These are phyloP conservation scores for Tipula helvola DNA, from an alignment of 2,888 invertebrate genomes.

Conservation along the genomic window DNA sequence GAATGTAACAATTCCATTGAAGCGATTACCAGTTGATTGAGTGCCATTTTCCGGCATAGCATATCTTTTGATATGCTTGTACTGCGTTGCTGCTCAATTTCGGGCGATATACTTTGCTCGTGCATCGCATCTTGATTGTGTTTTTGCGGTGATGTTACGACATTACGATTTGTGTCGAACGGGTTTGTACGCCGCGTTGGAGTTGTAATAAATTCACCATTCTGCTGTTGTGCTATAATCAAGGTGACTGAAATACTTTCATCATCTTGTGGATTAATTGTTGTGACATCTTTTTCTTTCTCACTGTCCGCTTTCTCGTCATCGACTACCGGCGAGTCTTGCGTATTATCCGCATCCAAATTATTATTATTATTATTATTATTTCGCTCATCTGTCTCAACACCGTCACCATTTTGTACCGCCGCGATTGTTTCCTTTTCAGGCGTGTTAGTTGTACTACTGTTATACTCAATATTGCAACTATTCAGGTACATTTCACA, in stretches of 20 bases:
- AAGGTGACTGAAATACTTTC: constrained; percentile 35
- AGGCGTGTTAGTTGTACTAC: neutral
- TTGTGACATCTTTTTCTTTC: constrained; percentile 20
- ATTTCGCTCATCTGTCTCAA: constrained; percentile 26
- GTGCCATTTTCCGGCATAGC: constrained; percentile 71
- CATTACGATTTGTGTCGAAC: constrained; percentile 31
- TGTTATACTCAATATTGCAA: constrained; percentile 29
- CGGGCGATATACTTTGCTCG: constrained; percentile 41
- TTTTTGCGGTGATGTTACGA: constrained; percentile 27
- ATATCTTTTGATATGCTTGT: constrained; percentile 77
- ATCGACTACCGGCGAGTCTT: neutral
- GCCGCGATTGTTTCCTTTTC: constrained; percentile 11
- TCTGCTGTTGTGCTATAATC: constrained; percentile 26
- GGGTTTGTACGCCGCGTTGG: constrained; percentile 28
- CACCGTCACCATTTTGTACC: neutral
- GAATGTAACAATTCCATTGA: constrained; percentile 65
- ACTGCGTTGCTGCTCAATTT: constrained; percentile 71
- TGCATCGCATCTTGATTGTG: constrained; percentile 12
- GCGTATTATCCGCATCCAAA: neutral
- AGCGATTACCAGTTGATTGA: constrained; percentile 75
- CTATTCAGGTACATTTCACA: constrained; percentile 43
- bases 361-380: neutral
- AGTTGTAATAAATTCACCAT: constrained; percentile 11
- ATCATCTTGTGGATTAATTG: constrained; percentile 25
- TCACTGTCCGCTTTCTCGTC: constrained; percentile 5